phyloP scores from a whole-genome alignment of 2,113 vertebrate species.

The Choloepus hoffmanni region DNA sequence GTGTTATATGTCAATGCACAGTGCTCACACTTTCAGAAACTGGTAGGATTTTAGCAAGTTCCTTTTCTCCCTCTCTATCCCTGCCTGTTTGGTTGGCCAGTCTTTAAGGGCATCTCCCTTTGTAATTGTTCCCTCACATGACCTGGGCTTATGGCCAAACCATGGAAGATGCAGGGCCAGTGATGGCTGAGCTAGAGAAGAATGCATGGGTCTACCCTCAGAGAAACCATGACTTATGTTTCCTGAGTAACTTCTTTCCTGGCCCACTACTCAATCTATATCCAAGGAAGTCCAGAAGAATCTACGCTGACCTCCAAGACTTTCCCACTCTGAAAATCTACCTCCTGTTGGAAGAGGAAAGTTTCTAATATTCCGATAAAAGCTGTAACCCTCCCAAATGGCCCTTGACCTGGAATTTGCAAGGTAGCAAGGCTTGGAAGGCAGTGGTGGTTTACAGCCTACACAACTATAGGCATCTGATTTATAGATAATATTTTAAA shows the following conservation, averaged over 20 bases:
- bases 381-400: not conserved
- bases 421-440: not conserved
- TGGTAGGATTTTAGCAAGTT: not conserved
- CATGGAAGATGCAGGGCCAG: not conserved
- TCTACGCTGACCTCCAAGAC: not conserved
- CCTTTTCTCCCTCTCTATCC: not conserved
- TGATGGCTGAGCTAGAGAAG: not conserved
- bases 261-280: not conserved
- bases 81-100: not conserved
- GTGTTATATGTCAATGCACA: not conserved
- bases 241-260: not conserved
- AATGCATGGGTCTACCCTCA: not conserved
- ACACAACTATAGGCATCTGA: not conserved
- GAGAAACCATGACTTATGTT: not conserved
- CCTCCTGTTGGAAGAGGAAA: not conserved
- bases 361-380: not conserved
- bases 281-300: not conserved
- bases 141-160: not conserved
- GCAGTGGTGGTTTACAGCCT: not conserved
- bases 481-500: constrained; percentile 18
- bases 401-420: not conserved
- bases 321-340: not conserved
- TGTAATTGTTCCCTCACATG: not conserved
- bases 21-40: not conserved
- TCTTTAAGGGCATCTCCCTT: not conserved